Evolutionary conservation across 1,140 invertebrate species (phyloP).

Genomic region (Antheraea mylitta): DNA sequence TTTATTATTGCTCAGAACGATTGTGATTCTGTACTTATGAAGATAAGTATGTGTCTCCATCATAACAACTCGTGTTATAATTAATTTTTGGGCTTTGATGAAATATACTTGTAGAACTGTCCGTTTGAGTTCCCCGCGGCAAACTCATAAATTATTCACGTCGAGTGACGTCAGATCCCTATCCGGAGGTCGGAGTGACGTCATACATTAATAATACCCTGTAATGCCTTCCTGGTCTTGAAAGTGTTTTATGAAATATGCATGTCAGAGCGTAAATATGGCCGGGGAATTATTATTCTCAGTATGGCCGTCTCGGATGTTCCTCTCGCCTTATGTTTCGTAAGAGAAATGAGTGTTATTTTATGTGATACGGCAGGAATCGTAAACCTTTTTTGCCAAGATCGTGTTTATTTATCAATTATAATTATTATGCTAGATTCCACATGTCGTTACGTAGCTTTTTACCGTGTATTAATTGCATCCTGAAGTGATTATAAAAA

Average conservation of each 20-base stretch:
- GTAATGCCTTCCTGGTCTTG: conserved; percentile 11
- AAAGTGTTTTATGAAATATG: conserved; percentile 17
- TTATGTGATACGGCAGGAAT: neutral
- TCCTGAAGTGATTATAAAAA: too few species aligned
- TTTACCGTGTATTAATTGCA: too few species aligned
- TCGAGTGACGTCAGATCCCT: conserved; percentile 15
- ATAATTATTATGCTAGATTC: too few species aligned
- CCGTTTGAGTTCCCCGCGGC: neutral
- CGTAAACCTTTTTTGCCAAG: too few species aligned
- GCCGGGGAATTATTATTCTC: neutral
- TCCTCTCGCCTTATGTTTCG: neutral
- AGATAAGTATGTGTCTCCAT: too few species aligned
- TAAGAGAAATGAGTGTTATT: neutral
- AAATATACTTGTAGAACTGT: neutral
- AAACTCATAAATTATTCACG: conserved; percentile 17
- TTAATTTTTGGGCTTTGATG: neutral
- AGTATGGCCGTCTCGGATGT: neutral
- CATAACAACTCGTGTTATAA: too few species aligned
- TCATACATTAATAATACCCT: conserved; percentile 16
- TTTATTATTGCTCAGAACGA: too few species aligned
- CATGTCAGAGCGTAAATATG: conserved; percentile 12
- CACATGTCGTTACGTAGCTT: too few species aligned
- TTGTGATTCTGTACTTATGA: too few species aligned
- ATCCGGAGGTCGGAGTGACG: conserved; percentile 13
- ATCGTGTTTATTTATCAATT: too few species aligned